These are phyloP conservation scores for Iphiclides podalirius DNA, from an alignment of 2,888 invertebrate species.

Conservation along the genomic window DNA sequence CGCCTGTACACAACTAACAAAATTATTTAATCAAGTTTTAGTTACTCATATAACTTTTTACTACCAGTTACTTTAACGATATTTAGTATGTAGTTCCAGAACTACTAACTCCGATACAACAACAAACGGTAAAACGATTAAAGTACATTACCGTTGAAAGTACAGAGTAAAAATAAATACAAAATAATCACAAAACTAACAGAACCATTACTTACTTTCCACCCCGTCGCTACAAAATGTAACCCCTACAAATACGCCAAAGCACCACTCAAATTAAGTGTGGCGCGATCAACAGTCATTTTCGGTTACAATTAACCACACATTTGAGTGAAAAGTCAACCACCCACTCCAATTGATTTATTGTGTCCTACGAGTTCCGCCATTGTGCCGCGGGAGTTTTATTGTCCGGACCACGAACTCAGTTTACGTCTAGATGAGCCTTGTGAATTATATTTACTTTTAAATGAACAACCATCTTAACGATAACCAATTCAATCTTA, in stretches of 20 bases:
- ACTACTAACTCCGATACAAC: neutral
- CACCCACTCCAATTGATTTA: slow-evolving; percentile 81
- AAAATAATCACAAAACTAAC: slow-evolving; percentile 66
- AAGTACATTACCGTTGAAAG: slow-evolving; percentile 17
- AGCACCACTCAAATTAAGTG: slow-evolving; percentile 80
- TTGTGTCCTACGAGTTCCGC: slow-evolving; percentile 74
- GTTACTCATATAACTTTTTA: too few species aligned
- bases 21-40: too few species aligned
- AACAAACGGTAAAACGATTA: slow-evolving; percentile 15
- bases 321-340: slow-evolving; percentile 81
- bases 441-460: slow-evolving; percentile 9
- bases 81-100: too few species aligned
- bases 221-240: slow-evolving; percentile 47
- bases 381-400: slow-evolving; percentile 69
- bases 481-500: too few species aligned
- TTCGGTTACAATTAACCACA: slow-evolving; percentile 81
- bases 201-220: slow-evolving; percentile 62
- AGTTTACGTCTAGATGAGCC: slow-evolving; percentile 38
- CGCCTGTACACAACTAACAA: too few species aligned
- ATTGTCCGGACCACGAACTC: slow-evolving; percentile 39
- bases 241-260: slow-evolving; percentile 58
- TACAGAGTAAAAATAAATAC: slow-evolving; percentile 41
- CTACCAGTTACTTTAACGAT: too few species aligned
- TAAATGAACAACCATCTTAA: too few species aligned
- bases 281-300: slow-evolving; percentile 80